A percentile compares a stretch with the other conserved stretches of the same genome.
phyloP scores from a whole-genome alignment of 2,113 vertebrate genomes.

The Gambusia holbrooki region DNA sequence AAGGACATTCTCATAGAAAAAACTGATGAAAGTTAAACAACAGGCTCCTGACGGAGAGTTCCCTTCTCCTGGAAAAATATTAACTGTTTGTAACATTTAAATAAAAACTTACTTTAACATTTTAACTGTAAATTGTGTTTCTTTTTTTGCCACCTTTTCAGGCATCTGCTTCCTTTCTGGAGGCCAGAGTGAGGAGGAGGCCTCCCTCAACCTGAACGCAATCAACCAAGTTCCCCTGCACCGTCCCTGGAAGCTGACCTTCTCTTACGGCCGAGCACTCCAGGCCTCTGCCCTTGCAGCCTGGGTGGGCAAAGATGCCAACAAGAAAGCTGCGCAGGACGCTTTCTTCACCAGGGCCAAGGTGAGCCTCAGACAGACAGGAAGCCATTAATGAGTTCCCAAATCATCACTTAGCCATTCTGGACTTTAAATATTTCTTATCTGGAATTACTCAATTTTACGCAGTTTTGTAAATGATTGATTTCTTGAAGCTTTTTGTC shows the following conservation, averaged over 20 bases:
- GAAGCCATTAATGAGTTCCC: neutral
- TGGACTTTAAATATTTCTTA: slow-evolving; percentile 16
- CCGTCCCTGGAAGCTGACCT: slow-evolving; percentile 94
- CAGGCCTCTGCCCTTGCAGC: slow-evolving; percentile 93
- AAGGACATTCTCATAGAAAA: neutral
- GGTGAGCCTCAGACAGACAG: slow-evolving; percentile 69
- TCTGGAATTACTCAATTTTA: slow-evolving; percentile 25
- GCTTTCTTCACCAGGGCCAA: slow-evolving; percentile 88
- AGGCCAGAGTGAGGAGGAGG: slow-evolving; percentile 97
- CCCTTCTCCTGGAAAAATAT: neutral
- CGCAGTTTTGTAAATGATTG: slow-evolving; percentile 58
- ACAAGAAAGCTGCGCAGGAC: slow-evolving; percentile 89
- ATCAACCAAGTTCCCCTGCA: slow-evolving; percentile 90
- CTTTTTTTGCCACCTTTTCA: slow-evolving; percentile 51
- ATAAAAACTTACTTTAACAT: neutral
- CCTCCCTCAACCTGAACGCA: slow-evolving; percentile 91
- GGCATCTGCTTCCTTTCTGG: slow-evolving; percentile 98
- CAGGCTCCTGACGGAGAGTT: too few relatives aligned
- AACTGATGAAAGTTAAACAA: neutral
- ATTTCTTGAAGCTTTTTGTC: slow-evolving; percentile 13
- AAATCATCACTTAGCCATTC: slow-evolving; percentile 12
- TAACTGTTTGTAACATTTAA: neutral
- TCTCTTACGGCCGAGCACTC: slow-evolving; percentile 94
- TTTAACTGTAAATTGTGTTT: neutral
- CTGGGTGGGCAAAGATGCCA: slow-evolving; percentile 88